A percentile compares a stretch with the other conserved stretches of the same genome.
phyloP scores from a whole-genome alignment of 2,888 invertebrate genomes.

The Caenorhabditis wallacei region DNA sequence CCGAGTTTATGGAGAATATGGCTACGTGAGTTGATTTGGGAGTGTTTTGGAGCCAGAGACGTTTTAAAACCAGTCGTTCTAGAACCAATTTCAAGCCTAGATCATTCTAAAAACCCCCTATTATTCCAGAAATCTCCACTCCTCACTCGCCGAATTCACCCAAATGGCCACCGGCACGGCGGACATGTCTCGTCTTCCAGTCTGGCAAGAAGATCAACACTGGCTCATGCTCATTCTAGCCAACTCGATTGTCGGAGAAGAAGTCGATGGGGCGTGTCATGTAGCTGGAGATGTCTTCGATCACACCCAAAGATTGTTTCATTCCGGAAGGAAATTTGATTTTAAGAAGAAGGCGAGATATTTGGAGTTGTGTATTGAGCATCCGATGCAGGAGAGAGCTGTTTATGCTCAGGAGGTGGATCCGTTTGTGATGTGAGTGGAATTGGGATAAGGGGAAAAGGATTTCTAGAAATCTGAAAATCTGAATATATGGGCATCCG shows the following conservation, averaged over 20 bases:
- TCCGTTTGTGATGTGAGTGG: slow-evolving; percentile 70
- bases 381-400: slow-evolving; percentile 63
- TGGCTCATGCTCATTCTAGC: slow-evolving; percentile 90
- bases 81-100: no score
- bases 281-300: slow-evolving; percentile 70
- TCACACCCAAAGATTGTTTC: slow-evolving; percentile 44
- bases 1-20: slow-evolving; percentile 68
- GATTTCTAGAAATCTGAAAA: background rate
- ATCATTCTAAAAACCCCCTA: no score
- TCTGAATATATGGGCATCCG: no score
- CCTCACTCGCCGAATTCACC: slow-evolving; percentile 59
- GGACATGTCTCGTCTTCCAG: slow-evolving; percentile 85
- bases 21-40: slow-evolving; percentile 64
- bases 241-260: slow-evolving; percentile 71
- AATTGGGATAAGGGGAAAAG: background rate
- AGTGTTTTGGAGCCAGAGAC: background rate
- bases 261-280: slow-evolving; percentile 72
- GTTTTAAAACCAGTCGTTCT: background rate
- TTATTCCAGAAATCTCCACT: slow-evolving; percentile 63
- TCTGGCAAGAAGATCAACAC: slow-evolving; percentile 92
- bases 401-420: slow-evolving; percentile 61
- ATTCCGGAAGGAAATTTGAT: slow-evolving; percentile 47
- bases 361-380: slow-evolving; percentile 65
- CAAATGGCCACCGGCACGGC: slow-evolving; percentile 74
- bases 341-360: slow-evolving; percentile 55